Conservation (phyloP, 2,797 vertebrate genomes). For the Gila robusta region DNA sequence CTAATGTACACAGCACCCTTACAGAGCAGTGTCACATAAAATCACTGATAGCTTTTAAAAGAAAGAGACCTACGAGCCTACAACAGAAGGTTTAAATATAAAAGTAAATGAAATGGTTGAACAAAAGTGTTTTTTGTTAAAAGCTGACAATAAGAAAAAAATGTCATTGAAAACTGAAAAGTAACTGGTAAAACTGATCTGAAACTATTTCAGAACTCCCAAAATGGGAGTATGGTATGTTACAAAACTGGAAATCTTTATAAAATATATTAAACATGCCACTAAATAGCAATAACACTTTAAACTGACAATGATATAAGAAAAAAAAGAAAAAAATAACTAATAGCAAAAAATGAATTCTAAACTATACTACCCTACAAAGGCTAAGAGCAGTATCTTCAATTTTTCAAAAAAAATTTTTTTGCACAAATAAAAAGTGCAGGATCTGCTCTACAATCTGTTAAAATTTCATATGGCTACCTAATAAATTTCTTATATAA, state of each 20-base stretch:
- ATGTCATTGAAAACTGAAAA: background rate
- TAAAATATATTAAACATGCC: background rate
- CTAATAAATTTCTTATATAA: too few species aligned
- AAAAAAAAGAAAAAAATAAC: too few species aligned
- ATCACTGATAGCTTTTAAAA: too few species aligned
- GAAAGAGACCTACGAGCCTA: background rate
- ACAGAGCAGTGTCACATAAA: background rate
- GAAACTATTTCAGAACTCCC: background rate
- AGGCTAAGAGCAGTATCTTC: too few species aligned
- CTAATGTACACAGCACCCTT: background rate
- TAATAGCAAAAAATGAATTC: background rate
- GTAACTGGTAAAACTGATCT: background rate
- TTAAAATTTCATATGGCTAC: too few species aligned
- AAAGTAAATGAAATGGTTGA: conserved; percentile 5
- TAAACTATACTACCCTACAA: too few species aligned
- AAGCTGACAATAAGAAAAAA: background rate
- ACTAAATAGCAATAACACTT: background rate
- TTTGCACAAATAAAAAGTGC: too few species aligned
- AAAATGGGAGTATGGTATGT: background rate
- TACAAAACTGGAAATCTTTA: background rate
- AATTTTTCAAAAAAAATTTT: too few species aligned
- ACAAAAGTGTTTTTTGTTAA: background rate
- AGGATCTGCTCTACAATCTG: too few species aligned
- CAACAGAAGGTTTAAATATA: conserved; percentile 38
- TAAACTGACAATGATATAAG: background rate